Percentiles rank a stretch among this genome's conserved stretches.
These are phyloP conservation scores for Stomatorhinus walkeri DNA, from an alignment of 2,797 vertebrate species.

Conservation along the genomic window DNA sequence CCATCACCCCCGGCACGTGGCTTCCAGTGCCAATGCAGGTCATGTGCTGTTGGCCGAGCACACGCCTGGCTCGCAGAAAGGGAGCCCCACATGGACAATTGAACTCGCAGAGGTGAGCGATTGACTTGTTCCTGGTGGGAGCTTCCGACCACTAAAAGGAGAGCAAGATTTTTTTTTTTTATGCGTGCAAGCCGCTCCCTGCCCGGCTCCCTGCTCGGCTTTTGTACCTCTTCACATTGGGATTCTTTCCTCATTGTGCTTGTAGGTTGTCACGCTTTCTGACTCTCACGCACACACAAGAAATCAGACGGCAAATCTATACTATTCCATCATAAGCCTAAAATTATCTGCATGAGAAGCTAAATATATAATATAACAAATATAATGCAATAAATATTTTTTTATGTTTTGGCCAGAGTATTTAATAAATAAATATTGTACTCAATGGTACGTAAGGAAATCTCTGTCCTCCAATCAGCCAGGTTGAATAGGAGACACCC, in stretches of 20 bases:
- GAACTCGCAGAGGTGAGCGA: neutral
- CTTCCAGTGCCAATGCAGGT: neutral
- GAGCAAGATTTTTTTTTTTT: neutral
- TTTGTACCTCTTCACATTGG: neutral
- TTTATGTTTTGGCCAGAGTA: neutral
- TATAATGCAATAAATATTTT: neutral
- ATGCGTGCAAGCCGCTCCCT: neutral
- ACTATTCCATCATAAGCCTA: neutral
- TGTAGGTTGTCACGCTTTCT: neutral
- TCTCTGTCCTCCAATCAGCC: neutral
- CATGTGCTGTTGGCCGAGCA: neutral
- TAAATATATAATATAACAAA: neutral
- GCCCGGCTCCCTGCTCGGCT: neutral
- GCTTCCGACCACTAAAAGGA: neutral
- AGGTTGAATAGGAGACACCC: neutral
- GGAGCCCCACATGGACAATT: neutral
- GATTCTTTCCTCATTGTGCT: neutral
- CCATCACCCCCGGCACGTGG: neutral
- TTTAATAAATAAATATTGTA: neutral
- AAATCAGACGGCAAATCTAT: neutral
- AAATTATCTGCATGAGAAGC: neutral
- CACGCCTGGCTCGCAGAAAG: neutral
- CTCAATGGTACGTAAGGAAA: neutral
- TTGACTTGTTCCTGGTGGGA: neutral
- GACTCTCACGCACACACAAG: neutral